Base-by-base conservation (phyloP, 2,888 invertebrate genomes). In the Onthophagus sagittarius region DNA sequence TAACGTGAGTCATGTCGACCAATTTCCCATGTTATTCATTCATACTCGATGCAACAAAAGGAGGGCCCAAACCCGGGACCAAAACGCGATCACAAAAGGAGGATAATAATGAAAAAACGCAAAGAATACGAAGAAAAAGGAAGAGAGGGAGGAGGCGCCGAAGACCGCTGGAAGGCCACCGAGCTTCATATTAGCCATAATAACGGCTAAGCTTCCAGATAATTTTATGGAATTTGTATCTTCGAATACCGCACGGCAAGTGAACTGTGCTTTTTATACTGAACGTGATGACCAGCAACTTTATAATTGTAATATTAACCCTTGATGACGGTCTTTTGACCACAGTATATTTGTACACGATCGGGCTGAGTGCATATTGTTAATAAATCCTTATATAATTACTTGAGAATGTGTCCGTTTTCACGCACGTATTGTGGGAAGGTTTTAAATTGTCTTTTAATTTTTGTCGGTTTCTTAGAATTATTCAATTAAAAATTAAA, bases 371-470 rank as follows among this genome's bases (percentile, higher is more conserved):
- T 79, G 77, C 77, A 78, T 80, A 78, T 79, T 80, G 80, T 80
- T 79, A 80, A 80, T 79, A 80, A 79, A 80, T 81, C 79, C 79
- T 79, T 79, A 79, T 79, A 79, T 81, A 81, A 80, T 80, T 79
- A 78, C 79, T 78, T 78, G 79, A 79, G 80, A 79, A 74, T 70
- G 72, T 63, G 32, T 73, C 63, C 70, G 63, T 33, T 73, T 73
- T 23, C 23, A 23, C 72, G 70, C 72, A 73, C 72, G 72, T 63
- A 63, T 73, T 73, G 70, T 73, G 9, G 14, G 69, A 69, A 53
- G 39, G 39, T 23, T 23, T 23, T 23, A 23, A 23, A 23, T 23
- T 23, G 3, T 23, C 23, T 23, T 23, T 23, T 23, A 23, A 23
- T 23, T 23, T 23, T 23, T 23, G 23, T 23, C 2, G 3, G 23